Evolutionary conservation across 2,888 invertebrate species (phyloP), one percentile per base, ranked within the genome.

Genomic region (Zhengitettix transpicula): DNA sequence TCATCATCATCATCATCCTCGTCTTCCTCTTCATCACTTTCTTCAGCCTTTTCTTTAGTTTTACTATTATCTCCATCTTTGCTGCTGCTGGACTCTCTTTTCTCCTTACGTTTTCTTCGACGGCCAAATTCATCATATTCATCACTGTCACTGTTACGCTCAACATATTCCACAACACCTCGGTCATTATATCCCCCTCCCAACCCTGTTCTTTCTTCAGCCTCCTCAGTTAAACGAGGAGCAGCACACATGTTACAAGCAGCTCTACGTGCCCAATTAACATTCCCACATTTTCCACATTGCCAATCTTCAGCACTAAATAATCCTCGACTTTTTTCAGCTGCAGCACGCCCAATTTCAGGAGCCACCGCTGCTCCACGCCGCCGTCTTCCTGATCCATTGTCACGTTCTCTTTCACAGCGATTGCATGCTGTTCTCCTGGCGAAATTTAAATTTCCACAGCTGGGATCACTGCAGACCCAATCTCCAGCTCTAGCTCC

Each of bases 231-330:
- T 73, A 93, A 92, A 75, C 97, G 97, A 0, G 98, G 96, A 8
- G 97, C 93, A 77, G 97, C 98, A 74, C 99, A 99, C 78, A 99
- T 92, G 74, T 99, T 99, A 75, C 99, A 99, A 59, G 90, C 91
- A 69, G 87, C 87, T 59, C 99, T 80, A 64, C 96, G 80, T 40
- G 98, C 97, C 99, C 96, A 96, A 74, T 99, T 99, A 12, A 99
- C 98, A 75, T 99, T 99, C n/a, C 97, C 97, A 77, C 99, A 99
- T 78, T 97, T 97, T 74, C 91, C 93, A 74, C 99, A 99, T 71
- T 96, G 94, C 99, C 99, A 99, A 75, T 99, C 99, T 73, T 99
- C 98, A 47, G 99, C 98, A 74, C 94, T 93, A 73, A 87, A 87
- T 62, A 96, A 78, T n/a, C 96, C 96, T 67, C 93, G 84, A 69